These are phyloP conservation scores for Labeo catla DNA, from an alignment of 2,113 vertebrate species.

Conservation along the genomic window DNA sequence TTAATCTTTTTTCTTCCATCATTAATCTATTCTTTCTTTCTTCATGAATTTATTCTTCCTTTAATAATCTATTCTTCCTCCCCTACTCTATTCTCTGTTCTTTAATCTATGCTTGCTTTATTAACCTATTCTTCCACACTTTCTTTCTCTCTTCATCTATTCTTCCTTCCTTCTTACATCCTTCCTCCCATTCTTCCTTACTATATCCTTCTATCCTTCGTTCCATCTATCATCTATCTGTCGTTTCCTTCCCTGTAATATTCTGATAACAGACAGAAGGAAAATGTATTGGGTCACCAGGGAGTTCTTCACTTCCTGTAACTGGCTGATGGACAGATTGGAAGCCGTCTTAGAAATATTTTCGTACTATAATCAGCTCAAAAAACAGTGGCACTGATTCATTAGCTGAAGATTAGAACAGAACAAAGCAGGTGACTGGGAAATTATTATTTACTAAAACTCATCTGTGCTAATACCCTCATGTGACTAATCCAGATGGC, in stretches of 20 bases:
- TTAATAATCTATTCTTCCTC: no score
- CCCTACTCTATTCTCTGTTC: no score
- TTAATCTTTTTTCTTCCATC: no score
- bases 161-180: not conserved
- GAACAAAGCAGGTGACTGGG: constrained; percentile 13
- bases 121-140: not conserved
- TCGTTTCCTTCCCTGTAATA: not conserved
- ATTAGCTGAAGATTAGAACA: constrained; percentile 13
- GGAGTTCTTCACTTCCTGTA: constrained; percentile 8
- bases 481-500: constrained; percentile 26
- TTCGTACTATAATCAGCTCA: not conserved
- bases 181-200: not conserved
- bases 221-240: not conserved
- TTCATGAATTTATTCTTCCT: no score
- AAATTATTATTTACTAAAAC: constrained; percentile 31
- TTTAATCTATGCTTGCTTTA: not conserved
- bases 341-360: not conserved
- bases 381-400: constrained; percentile 14
- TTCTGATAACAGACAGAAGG: not conserved
- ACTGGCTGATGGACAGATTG: not conserved
- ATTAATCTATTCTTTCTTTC: no score
- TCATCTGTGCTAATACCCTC: not conserved
- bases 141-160: not conserved
- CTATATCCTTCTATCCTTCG: not conserved
- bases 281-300: not conserved